Conservation (phyloP, 64 coral and sea anemone genomes). For the Pachyseris speciosa region DNA sequence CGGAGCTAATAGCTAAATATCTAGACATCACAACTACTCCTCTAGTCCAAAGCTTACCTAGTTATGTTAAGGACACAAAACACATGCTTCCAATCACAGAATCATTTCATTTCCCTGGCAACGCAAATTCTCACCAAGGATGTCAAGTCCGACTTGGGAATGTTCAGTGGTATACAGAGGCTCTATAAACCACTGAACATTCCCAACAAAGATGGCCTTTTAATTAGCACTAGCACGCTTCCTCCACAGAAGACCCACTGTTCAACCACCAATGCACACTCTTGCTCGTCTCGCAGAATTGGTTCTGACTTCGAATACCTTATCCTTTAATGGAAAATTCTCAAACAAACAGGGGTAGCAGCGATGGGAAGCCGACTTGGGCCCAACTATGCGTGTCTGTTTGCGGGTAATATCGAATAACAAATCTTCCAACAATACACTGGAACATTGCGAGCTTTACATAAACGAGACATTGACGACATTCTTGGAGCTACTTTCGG, state of each 20-base stretch:
- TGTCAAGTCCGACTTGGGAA: no score
- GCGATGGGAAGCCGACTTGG: background rate
- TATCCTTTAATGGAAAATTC: background rate
- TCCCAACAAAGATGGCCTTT: background rate
- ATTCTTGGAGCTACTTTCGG: background rate
- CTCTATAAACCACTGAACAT: background rate
- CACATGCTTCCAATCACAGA: slow-evolving; percentile 29
- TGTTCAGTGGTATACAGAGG: no score
- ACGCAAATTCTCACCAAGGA: background rate
- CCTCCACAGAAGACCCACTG: background rate
- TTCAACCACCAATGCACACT: background rate
- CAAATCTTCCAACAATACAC: background rate
- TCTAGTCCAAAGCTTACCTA: slow-evolving; percentile 3
- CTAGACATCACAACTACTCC: background rate
- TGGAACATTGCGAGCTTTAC: background rate
- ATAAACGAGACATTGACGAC: slow-evolving; percentile 1
- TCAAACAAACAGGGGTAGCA: background rate
- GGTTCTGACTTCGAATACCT: background rate
- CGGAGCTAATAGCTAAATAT: slow-evolving; percentile 16
- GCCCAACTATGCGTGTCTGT: background rate
- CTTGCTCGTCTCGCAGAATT: background rate
- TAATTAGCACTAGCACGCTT: background rate
- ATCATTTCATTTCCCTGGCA: background rate
- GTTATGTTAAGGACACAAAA: slow-evolving; percentile 48
- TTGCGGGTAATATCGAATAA: background rate